Evolutionary conservation across 1,140 invertebrate genomes (phyloP).

Genomic region (Drosophila baimaii): DNA sequence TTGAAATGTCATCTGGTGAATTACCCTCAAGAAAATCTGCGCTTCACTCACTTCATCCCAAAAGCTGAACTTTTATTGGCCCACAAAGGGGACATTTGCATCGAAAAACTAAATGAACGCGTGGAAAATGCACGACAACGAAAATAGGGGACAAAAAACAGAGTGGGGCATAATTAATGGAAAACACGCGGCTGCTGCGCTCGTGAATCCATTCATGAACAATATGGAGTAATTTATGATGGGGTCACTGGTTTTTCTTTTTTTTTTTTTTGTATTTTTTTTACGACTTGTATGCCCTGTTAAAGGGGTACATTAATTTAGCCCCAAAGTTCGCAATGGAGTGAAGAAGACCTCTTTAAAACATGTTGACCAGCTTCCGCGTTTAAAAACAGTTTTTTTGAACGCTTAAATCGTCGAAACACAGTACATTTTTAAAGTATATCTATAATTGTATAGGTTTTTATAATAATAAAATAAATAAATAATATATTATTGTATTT

Average conservation of each 20-base stretch:
- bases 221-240: slow-evolving; percentile 62
- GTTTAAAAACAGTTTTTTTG: no score
- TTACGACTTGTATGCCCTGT: background rate
- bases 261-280: slow-evolving; percentile 17
- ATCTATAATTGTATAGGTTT: no score
- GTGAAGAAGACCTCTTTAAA: background rate
- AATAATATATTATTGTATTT: no score
- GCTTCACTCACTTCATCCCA: background rate
- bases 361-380: no score
- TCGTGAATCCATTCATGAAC: slow-evolving; percentile 52
- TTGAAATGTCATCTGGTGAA: slow-evolving; percentile 49
- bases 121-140: slow-evolving; percentile 33
- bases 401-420: no score
- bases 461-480: no score
- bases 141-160: slow-evolving; percentile 11
- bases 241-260: slow-evolving; percentile 11
- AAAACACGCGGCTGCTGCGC: slow-evolving; percentile 43
- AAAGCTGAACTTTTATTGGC: slow-evolving; percentile 37
- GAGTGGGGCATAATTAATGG: slow-evolving; percentile 53
- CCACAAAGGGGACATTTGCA: slow-evolving; percentile 53
- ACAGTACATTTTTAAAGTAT: background rate
- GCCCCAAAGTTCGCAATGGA: background rate
- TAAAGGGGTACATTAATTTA: background rate
- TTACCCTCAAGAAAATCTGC: slow-evolving; percentile 8
- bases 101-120: slow-evolving; percentile 44